Evolutionary conservation across 2,797 vertebrate genomes (phyloP).

Genomic region (Cryptoprocta ferox): DNA sequence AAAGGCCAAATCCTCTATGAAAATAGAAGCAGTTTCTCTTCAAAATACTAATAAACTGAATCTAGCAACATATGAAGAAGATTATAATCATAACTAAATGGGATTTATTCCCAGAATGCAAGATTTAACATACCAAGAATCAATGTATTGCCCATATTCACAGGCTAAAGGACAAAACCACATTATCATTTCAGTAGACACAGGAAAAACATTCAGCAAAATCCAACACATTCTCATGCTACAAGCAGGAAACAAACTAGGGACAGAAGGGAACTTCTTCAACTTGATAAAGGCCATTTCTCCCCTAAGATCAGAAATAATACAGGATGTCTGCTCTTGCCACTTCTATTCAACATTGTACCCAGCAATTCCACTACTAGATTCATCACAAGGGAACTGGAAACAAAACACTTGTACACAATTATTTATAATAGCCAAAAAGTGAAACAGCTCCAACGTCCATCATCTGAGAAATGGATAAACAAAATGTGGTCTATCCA

Average conservation of each 20-base stretch:
- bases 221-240: background rate
- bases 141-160: background rate
- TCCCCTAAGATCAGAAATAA: background rate
- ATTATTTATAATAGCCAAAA: background rate
- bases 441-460: background rate
- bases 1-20: background rate
- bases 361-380: background rate
- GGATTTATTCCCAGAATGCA: background rate
- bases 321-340: background rate
- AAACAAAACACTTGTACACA: background rate
- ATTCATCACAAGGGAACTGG: background rate
- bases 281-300: background rate
- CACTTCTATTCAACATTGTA: background rate
- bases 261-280: background rate
- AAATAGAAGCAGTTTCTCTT: conserved; percentile 21
- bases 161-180: background rate
- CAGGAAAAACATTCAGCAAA: background rate
- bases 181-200: background rate
- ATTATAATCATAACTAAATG: background rate
- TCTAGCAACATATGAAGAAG: background rate
- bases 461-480: background rate
- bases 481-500: background rate
- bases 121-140: background rate
- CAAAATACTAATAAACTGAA: background rate
- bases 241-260: background rate